Percentiles rank a stretch among this genome's conserved stretches.
Conservation (phyloP, 2,113 vertebrate species). For the Loxodonta africana region DNA sequence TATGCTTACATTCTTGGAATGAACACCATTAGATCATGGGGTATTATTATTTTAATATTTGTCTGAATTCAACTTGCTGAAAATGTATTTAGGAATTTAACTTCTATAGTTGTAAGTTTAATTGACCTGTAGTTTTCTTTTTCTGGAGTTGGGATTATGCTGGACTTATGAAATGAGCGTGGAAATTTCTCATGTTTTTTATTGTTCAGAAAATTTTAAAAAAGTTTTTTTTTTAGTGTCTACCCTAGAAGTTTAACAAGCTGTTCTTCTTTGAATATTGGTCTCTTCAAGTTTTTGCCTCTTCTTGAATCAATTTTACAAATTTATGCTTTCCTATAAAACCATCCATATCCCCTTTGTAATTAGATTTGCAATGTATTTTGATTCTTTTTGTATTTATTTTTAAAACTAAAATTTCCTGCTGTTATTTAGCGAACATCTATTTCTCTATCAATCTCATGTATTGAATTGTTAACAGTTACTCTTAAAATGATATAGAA, state of each 20-base stretch:
- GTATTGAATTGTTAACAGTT: neutral
- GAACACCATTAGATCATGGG: neutral
- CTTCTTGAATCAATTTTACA: neutral
- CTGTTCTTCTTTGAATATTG: neutral
- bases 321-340: constrained; percentile 48
- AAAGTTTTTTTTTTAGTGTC: neutral
- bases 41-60: constrained; percentile 5
- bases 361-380: constrained; percentile 1
- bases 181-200: constrained; percentile 23
- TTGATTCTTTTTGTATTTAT: constrained; percentile 55
- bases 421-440: neutral
- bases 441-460: neutral
- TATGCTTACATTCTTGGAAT: neutral
- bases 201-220: neutral
- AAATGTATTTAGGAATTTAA: too few species aligned
- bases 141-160: constrained; percentile 24
- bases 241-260: constrained; percentile 36
- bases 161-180: constrained; percentile 25
- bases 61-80: neutral
- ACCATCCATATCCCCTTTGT: neutral
- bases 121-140: neutral
- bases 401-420: constrained; percentile 35
- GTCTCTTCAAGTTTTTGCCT: neutral
- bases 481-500: neutral
- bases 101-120: too few species aligned